Conservation (phyloP, 2,888 invertebrate species). For the Xestia ashworthii region DNA sequence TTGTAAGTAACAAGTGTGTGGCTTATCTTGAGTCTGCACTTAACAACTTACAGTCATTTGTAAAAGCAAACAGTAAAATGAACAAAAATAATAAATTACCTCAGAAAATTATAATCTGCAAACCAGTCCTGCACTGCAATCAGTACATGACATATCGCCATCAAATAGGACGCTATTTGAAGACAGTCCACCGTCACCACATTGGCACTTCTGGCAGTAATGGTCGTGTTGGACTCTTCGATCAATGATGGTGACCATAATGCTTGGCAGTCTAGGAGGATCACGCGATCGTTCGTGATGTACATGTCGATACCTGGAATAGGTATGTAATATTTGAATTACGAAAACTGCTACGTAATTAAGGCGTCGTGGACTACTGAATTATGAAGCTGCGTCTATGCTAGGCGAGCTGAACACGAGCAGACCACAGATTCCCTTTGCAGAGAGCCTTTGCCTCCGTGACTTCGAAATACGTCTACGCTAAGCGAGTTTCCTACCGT, state of each 20-base stretch:
- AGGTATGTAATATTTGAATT: background rate
- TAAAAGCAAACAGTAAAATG: background rate
- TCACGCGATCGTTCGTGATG: conserved; percentile 93
- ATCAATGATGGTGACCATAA: conserved; percentile 94
- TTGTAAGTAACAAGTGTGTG: background rate
- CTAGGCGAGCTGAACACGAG: no score
- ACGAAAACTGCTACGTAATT: background rate
- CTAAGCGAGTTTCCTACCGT: no score
- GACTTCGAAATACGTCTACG: no score
- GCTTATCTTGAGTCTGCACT: background rate
- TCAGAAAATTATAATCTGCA: conserved; percentile 95
- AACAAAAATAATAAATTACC: conserved; percentile 80
- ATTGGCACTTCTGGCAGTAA: conserved; percentile 89
- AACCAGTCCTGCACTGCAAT: conserved; percentile 97
- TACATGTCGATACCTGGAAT: conserved; percentile 93
- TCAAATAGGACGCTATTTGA: conserved; percentile 95
- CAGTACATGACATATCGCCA: conserved; percentile 97
- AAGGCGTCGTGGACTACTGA: background rate
- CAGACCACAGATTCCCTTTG: no score
- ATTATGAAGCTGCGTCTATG: background rate
- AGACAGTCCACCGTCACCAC: conserved; percentile 93
- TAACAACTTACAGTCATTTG: background rate
- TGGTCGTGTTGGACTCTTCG: conserved; percentile 89
- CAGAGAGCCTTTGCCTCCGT: no score
- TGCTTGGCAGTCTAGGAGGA: conserved; percentile 97